Evolutionary conservation across 2,888 invertebrate species (phyloP).

Genomic region (Volucella inflata): DNA sequence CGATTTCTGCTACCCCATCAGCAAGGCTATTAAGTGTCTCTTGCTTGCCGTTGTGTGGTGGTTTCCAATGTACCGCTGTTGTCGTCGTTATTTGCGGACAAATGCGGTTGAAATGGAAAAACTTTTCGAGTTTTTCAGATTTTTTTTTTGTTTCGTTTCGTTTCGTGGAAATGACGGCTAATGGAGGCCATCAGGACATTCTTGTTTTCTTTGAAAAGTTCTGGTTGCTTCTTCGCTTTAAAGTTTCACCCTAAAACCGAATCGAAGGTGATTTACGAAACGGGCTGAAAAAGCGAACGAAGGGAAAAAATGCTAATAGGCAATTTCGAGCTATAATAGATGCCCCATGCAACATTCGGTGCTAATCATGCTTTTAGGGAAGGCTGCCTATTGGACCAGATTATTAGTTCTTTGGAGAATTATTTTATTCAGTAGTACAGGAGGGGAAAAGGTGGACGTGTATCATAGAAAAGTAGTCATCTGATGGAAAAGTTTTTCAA

Average conservation of each 20-base stretch:
- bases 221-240: background rate
- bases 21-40: constrained; percentile 33
- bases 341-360: constrained; percentile 71
- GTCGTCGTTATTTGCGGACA: constrained; percentile 21
- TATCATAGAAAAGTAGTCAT: constrained; percentile 1
- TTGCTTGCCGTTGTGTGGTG: background rate
- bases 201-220: constrained; percentile 41
- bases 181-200: constrained; percentile 57
- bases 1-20: constrained; percentile 26
- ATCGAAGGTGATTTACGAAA: constrained; percentile 68
- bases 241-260: constrained; percentile 24
- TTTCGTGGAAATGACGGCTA: constrained; percentile 56
- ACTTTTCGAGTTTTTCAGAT: constrained; percentile 45
- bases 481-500: constrained; percentile 55
- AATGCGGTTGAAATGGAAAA: constrained; percentile 64
- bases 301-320: constrained; percentile 59
- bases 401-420: constrained; percentile 61
- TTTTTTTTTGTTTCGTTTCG: constrained; percentile 14
- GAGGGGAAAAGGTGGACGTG: background rate
- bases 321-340: constrained; percentile 66
- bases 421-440: constrained; percentile 45
- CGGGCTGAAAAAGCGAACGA: constrained; percentile 10
- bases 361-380: constrained; percentile 62
- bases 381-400: constrained; percentile 51
- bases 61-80: background rate